A percentile compares a stretch with the other conserved stretches of the same genome.
Conservation (phyloP, 2,797 vertebrate species). For the Phoeniculus purpureus region DNA sequence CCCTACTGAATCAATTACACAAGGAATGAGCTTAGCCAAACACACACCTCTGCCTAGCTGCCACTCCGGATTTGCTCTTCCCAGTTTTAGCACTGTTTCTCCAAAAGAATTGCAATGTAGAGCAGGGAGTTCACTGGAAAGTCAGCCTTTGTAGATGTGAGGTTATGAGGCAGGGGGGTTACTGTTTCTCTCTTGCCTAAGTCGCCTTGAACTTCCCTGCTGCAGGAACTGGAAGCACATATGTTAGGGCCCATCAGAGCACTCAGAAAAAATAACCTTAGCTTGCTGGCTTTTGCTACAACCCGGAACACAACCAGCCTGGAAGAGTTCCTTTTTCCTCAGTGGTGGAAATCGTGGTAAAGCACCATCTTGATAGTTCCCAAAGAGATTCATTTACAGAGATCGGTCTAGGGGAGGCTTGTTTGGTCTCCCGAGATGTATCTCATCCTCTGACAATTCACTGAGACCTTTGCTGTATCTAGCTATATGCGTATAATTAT, state of each 20-base stretch:
- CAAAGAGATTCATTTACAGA: constrained; percentile 79
- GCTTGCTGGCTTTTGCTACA: constrained; percentile 47
- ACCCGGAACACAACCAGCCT: constrained; percentile 53
- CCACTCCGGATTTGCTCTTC: constrained; percentile 44
- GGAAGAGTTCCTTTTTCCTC: constrained; percentile 41
- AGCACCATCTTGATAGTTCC: constrained; percentile 66
- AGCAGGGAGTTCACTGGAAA: constrained; percentile 33
- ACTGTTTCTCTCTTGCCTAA: background rate
- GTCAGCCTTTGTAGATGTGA: constrained; percentile 44
- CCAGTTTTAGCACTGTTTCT: constrained; percentile 36
- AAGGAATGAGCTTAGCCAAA: background rate
- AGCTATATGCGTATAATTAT: constrained; percentile 72
- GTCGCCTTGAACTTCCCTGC: constrained; percentile 17
- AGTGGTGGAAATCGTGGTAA: constrained; percentile 71
- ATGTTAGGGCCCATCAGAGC: background rate
- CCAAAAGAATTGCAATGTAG: background rate
- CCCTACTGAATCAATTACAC: constrained; percentile 35
- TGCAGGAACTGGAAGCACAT: constrained; percentile 27
- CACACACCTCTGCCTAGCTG: constrained; percentile 42
- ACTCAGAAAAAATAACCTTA: constrained; percentile 38
- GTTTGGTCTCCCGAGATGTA: constrained; percentile 70
- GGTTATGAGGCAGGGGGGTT: background rate
- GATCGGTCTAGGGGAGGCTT: constrained; percentile 52
- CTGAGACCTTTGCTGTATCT: constrained; percentile 64
- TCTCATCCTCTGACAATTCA: constrained; percentile 74